phyloP scores from a whole-genome alignment of 2,113 vertebrate genomes.

The Oxyruncus cristatus region DNA sequence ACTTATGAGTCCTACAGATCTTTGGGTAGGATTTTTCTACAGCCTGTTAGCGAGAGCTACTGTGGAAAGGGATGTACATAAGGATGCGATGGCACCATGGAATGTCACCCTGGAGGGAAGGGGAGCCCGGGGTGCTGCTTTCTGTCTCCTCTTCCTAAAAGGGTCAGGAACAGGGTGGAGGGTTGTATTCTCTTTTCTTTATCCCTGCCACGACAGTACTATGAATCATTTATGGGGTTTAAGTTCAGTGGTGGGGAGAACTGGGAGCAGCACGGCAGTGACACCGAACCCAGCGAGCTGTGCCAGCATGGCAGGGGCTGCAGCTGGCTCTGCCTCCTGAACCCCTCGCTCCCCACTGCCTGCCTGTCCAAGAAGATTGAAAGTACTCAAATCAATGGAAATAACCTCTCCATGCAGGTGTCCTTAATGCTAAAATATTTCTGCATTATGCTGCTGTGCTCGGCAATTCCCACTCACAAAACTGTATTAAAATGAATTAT shows the following conservation, averaged over 20 bases:
- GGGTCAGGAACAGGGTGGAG: constrained; percentile 22
- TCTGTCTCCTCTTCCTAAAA: not conserved
- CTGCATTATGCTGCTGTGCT: not conserved
- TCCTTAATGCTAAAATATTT: not conserved
- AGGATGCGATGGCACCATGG: not conserved
- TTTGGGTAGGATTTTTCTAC: constrained; percentile 50
- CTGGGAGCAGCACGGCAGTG: not conserved
- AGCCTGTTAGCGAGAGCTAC: not conserved
- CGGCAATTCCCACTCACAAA: not conserved
- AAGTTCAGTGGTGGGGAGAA: not conserved
- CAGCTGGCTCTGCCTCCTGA: not conserved
- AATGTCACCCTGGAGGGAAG: constrained; percentile 7
- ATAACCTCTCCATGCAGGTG: not conserved
- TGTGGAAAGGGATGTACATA: not conserved
- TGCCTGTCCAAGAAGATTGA: not conserved
- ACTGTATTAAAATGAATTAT: not conserved
- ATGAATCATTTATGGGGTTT: not conserved
- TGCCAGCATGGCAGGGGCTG: not conserved
- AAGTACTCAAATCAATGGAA: not conserved
- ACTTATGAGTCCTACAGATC: constrained; percentile 62
- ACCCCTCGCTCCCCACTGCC: not conserved
- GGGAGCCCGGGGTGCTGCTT: not conserved
- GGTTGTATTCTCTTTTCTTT: not conserved
- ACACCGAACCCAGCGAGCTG: not conserved
- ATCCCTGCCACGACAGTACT: not conserved